Conservation (phyloP, 1,140 invertebrate species). For the Spodoptera frugiperda region DNA sequence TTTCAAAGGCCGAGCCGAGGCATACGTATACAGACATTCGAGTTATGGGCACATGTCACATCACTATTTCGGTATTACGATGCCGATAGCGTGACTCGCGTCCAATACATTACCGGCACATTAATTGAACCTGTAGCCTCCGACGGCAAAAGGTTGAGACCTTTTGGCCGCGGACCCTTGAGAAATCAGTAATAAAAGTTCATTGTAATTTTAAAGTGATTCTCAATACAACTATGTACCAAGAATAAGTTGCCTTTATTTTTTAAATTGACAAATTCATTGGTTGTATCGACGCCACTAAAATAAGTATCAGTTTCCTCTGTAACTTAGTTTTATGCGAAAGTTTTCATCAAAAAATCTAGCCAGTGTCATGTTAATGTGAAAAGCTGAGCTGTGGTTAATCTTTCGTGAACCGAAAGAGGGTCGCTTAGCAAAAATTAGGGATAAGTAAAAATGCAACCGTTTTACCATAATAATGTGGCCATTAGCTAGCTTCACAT, state of each 20-base stretch:
- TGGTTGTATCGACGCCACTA: too few relatives aligned
- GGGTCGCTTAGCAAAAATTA: constrained; percentile 76
- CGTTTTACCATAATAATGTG: constrained; percentile 71
- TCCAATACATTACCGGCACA: constrained; percentile 15
- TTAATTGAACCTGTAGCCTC: constrained; percentile 6
- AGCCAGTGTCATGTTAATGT: constrained; percentile 72
- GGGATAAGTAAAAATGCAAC: constrained; percentile 73
- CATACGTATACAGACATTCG: neutral
- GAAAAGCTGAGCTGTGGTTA: constrained; percentile 68
- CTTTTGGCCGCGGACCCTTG: too few relatives aligned
- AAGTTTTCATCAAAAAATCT: constrained; percentile 6
- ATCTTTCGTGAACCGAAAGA: constrained; percentile 75
- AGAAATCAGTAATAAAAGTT: too few relatives aligned
- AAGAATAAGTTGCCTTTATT: too few relatives aligned
- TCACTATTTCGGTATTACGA: constrained; percentile 10
- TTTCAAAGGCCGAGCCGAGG: constrained; percentile 23
- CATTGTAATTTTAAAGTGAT: too few relatives aligned
- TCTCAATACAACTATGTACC: too few relatives aligned
- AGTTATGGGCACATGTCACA: constrained; percentile 29
- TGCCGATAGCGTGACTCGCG: constrained; percentile 8
- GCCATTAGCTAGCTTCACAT: constrained; percentile 58
- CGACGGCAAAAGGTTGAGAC: too few relatives aligned
- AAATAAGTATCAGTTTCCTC: too few relatives aligned
- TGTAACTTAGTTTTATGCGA: neutral
- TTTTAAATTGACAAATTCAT: too few relatives aligned